phyloP scores from a whole-genome alignment of 1,140 invertebrate species.

The Caenorhabditis brenneri region DNA sequence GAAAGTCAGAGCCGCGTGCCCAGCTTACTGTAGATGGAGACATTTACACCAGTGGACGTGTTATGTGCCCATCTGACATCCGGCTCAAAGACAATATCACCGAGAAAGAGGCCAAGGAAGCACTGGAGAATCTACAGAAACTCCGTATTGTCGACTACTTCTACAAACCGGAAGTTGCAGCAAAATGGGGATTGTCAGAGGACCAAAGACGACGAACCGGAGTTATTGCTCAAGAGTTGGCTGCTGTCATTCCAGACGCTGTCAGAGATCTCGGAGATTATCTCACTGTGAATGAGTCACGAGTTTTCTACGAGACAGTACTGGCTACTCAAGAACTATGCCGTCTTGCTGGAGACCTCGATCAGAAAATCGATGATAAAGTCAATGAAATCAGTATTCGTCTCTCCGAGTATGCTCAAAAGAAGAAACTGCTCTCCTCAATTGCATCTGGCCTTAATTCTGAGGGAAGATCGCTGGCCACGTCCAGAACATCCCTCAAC shows the following conservation, averaged over 20 bases:
- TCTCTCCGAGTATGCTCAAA: conserved; percentile 58
- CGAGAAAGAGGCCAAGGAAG: conserved; percentile 82
- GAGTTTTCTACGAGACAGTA: conserved; percentile 70
- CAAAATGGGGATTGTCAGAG: conserved; percentile 80
- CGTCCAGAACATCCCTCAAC: conserved; percentile 47
- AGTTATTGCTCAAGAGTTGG: conserved; percentile 37
- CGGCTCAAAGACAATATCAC: conserved; percentile 87
- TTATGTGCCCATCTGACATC: conserved; percentile 75
- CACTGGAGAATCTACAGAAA: conserved; percentile 85
- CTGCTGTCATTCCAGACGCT: conserved; percentile 85
- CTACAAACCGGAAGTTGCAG: conserved; percentile 86
- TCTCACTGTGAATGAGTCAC: conserved; percentile 67
- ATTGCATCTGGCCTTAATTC: conserved; percentile 60
- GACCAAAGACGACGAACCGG: conserved; percentile 58
- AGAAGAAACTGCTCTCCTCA: conserved; percentile 60
- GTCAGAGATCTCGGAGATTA: conserved; percentile 78
- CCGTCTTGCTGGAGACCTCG: conserved; percentile 65
- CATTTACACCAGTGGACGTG: conserved; percentile 30
- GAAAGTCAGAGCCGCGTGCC: conserved; percentile 74
- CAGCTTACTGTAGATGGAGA: conserved; percentile 53
- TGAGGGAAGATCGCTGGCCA: conserved; percentile 26
- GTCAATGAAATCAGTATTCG: conserved; percentile 65
- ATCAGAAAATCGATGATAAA: conserved; percentile 67
- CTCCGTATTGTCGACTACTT: conserved; percentile 89
- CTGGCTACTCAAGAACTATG: conserved; percentile 68